phyloP scores from a whole-genome alignment of 2,113 vertebrate species.

The Spheniscus mendiculus region DNA sequence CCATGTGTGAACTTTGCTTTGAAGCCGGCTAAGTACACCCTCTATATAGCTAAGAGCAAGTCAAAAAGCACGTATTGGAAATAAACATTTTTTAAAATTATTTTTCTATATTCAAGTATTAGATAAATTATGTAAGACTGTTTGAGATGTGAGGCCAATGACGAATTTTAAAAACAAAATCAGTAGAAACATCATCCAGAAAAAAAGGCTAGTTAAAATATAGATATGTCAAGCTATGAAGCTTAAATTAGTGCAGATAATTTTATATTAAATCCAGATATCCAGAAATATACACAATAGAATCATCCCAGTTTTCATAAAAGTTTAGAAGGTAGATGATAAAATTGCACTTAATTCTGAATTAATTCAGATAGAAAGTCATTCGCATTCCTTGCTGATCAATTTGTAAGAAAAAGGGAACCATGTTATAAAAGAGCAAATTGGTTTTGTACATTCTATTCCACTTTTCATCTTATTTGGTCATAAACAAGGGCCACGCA shows the following conservation, averaged over 20 bases:
- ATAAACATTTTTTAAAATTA: background rate
- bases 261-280: slow-evolving; percentile 56
- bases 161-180: slow-evolving; percentile 21
- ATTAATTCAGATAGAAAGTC: slow-evolving; percentile 11
- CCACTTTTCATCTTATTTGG: slow-evolving; percentile 30
- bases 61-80: background rate
- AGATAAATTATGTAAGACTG: slow-evolving; percentile 23
- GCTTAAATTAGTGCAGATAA: slow-evolving; percentile 56
- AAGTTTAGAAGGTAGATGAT: slow-evolving; percentile 70
- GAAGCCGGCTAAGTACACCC: background rate
- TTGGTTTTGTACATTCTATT: background rate
- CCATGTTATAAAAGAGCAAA: background rate
- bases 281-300: slow-evolving; percentile 49
- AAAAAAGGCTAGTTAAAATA: slow-evolving; percentile 31
- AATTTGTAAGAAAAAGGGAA: background rate
- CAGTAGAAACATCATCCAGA: slow-evolving; percentile 1
- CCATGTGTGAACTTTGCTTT: background rate
- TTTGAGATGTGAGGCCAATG: background rate
- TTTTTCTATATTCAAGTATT: slow-evolving; percentile 45
- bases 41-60: slow-evolving; percentile 33
- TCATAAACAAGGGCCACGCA: background rate
- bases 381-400: background rate
- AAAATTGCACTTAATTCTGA: slow-evolving; percentile 82
- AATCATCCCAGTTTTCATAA: slow-evolving; percentile 47
- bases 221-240: slow-evolving; percentile 26